Evolutionary conservation across 2,113 vertebrate species (phyloP), one percentile per base, ranked within the genome.

Genomic region (Antennarius striatus): DNA sequence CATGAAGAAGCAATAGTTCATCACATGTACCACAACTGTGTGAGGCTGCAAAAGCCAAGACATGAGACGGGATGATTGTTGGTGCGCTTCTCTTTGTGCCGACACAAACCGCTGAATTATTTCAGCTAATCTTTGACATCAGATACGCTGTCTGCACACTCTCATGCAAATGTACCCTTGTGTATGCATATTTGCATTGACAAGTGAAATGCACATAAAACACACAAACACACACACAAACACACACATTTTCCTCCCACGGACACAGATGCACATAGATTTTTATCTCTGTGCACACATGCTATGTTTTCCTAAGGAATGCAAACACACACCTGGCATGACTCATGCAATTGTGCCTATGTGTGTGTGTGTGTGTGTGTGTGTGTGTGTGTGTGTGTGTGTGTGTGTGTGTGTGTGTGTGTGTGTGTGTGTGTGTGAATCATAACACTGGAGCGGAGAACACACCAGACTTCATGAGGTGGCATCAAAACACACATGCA

Each of bases 71-170:
- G 14, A 66, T 49, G 52, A 73, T 40, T 32, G 63, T 72, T 62
- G 74, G 78, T 29, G 43, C 54, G 61, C 71, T 40, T 75, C 8
- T 57, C 64, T 85, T 83, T 88, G 80, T 85, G 71, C 73, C 12
- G 9, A 71, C 17, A 70, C 60, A 64, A 75, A 77, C 64, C 32
- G 71, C 11, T 56, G 73, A 62, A 80, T 74, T 68, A 82, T 76
- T 60, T 64, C 57, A 57, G 82, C 71, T 77, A 80, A 88, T 82
- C 73, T 83, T 67, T 59, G 51, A 75, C 59, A 75, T 60, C 6
- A 14, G 59, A 60, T 73, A 63, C 59, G 61, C 14, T 72, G 51
- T 68, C 52, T 43, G n/a, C 56, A 57, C n/a, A 47, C 59, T n/a
- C 32, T 56, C 40, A 10, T 28, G 15, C 40, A 53, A 40, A 60